Base-by-base conservation (phyloP, 1,140 invertebrate species). In the Lutraria rhynchaena region DNA sequence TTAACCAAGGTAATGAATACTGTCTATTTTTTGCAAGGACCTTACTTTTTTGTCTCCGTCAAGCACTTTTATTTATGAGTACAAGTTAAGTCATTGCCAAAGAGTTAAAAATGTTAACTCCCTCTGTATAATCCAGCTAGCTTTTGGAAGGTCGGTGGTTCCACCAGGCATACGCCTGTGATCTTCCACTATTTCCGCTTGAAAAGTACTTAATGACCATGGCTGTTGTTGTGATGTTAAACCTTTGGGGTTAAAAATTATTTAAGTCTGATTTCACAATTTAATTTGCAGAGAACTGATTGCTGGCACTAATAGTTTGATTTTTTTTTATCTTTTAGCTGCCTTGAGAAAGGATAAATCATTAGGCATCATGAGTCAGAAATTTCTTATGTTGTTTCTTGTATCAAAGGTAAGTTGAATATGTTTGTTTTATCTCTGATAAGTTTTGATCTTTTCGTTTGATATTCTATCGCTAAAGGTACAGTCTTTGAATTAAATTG, bases 371-470 rank as follows among this genome's bases (percentile, higher is more conserved):
- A 93, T 95, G 92, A 95, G 95, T 81, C 95, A 95, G 87, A 95
- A 95, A 87, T 96, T 96, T 91, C 91, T 95, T 0, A 95, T 95
- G 95, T 91, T 96, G 49, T 95, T 96, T 87, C 90, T 96, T 49
- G 94, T 95, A 37, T 94, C 94, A 81, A 93, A 94, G 89, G 95
- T 95, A 93, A 94, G 92, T 93, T 78, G 60, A 49, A 11, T 11
- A 11, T 49, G 44, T 19, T 11, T 49, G 19, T 19, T 49, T 11
- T 11, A 11, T 49, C 19, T 11, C 44, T 49, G 19, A 49, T n/a
- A n/a, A n/a, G n/a, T n/a, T n/a, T n/a, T n/a, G n/a, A n/a, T n/a
- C n/a, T n/a, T n/a, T n/a, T n/a, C n/a, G n/a, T n/a, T n/a, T n/a
- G n/a, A n/a, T n/a, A n/a, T n/a, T n/a, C n/a, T n/a, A n/a, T n/a